Evolutionary conservation across 2,113 vertebrate genomes (phyloP).

Genomic region (Atrichornis clamosus): DNA sequence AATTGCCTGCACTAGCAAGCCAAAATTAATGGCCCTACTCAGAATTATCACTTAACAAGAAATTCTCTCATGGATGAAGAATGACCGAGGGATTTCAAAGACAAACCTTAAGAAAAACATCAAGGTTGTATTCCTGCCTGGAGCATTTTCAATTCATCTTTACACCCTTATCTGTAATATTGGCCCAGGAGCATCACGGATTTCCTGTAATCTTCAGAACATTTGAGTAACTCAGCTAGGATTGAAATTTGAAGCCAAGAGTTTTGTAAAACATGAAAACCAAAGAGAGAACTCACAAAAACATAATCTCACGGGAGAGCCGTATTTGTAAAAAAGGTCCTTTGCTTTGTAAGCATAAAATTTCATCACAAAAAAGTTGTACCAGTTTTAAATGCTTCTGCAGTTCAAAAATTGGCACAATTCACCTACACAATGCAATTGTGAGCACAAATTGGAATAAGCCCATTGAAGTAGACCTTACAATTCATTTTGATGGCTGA

Average conservation of each 20-base stretch:
- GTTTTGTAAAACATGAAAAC: background rate
- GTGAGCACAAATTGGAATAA: background rate
- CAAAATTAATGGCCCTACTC: conserved; percentile 1
- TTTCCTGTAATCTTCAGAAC: background rate
- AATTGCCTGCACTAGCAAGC: background rate
- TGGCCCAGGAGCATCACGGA: background rate
- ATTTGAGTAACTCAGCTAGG: background rate
- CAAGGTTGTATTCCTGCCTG: background rate
- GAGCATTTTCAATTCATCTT: background rate
- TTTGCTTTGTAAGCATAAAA: background rate
- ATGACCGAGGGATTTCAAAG: background rate
- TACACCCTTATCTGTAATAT: background rate
- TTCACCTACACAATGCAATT: background rate
- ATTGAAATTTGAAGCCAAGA: background rate
- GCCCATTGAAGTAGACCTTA: background rate
- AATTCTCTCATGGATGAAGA: background rate
- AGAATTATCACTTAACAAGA: background rate
- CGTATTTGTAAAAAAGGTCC: background rate
- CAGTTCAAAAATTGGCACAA: background rate
- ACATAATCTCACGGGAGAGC: background rate
- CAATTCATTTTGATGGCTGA: background rate
- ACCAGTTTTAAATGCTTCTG: background rate
- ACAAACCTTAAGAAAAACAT: background rate
- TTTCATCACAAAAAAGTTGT: background rate
- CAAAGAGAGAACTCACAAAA: background rate